A percentile compares a stretch with the other conserved stretches of the same genome.
Conservation (phyloP, 2,888 invertebrate genomes). For the Melanostoma mellinum region DNA sequence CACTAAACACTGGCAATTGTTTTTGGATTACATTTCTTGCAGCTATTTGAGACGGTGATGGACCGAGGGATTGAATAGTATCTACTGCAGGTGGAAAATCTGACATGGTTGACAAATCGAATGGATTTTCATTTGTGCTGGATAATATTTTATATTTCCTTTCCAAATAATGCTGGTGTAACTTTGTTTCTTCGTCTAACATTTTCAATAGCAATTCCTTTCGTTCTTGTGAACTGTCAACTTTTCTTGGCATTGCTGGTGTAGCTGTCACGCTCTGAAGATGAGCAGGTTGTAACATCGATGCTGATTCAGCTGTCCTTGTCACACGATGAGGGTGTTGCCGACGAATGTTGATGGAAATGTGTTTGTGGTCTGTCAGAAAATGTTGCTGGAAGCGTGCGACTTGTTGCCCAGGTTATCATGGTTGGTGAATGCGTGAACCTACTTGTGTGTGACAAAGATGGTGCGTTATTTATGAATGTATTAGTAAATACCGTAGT, state of each 20-base stretch:
- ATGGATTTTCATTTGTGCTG: neutral
- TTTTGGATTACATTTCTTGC: constrained; percentile 55
- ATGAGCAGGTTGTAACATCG: neutral
- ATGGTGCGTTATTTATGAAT: neutral
- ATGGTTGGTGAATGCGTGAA: constrained; percentile 10
- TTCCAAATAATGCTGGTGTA: constrained; percentile 38
- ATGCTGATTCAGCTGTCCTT: constrained; percentile 7
- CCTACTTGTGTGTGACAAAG: neutral
- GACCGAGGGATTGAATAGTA: neutral
- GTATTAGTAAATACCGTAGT: constrained; percentile 12
- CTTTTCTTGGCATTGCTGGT: neutral
- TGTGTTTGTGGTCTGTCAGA: neutral
- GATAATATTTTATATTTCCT: constrained; percentile 32
- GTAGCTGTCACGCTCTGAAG: neutral
- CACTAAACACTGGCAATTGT: constrained; percentile 53
- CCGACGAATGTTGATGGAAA: neutral
- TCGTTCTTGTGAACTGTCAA: constrained; percentile 17
- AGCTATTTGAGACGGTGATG: constrained; percentile 47
- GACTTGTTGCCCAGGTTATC: constrained; percentile 16
- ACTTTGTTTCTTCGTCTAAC: constrained; percentile 50
- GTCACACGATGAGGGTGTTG: neutral
- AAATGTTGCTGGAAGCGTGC: neutral
- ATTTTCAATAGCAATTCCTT: constrained; percentile 42
- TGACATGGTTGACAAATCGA: too few species aligned
- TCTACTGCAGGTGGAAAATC: neutral